Conservation (phyloP, 2,888 invertebrate species). For the Monoplex corrugatus region DNA sequence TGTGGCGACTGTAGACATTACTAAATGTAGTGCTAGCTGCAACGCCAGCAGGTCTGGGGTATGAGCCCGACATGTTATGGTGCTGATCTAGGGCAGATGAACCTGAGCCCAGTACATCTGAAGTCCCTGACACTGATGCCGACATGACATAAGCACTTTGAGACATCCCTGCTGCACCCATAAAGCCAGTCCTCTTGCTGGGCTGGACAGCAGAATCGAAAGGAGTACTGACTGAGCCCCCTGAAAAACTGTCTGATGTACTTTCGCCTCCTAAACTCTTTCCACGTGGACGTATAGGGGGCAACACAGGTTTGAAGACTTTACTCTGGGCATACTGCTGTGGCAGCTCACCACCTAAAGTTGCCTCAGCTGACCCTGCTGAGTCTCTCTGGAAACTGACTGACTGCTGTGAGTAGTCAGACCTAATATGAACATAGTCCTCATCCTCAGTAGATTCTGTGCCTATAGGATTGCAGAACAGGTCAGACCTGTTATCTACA, state of each 20-base stretch:
- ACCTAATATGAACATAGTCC: constrained; percentile 59
- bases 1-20: constrained; percentile 24
- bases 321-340: constrained; percentile 46
- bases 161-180: not conserved
- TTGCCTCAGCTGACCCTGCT: not conserved
- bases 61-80: not conserved
- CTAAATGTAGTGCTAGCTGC: not conserved
- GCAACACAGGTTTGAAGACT: constrained; percentile 56
- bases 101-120: not conserved
- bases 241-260: not conserved
- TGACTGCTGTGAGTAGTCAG: constrained; percentile 50
- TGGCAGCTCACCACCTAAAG: constrained; percentile 46
- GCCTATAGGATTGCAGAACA: not conserved
- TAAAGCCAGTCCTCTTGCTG: not conserved
- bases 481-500: not conserved
- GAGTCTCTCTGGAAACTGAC: constrained; percentile 44
- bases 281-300: constrained; percentile 49
- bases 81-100: not conserved
- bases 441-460: constrained; percentile 49
- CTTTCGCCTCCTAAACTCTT: constrained; percentile 19
- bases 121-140: not conserved
- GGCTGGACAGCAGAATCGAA: not conserved
- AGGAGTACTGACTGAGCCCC: not conserved
- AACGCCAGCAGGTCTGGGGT: not conserved
- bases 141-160: constrained; percentile 43